A percentile compares a stretch with the other conserved stretches of the same genome.
phyloP scores from a whole-genome alignment of 2,113 vertebrate species.

The Aphelocoma coerulescens region DNA sequence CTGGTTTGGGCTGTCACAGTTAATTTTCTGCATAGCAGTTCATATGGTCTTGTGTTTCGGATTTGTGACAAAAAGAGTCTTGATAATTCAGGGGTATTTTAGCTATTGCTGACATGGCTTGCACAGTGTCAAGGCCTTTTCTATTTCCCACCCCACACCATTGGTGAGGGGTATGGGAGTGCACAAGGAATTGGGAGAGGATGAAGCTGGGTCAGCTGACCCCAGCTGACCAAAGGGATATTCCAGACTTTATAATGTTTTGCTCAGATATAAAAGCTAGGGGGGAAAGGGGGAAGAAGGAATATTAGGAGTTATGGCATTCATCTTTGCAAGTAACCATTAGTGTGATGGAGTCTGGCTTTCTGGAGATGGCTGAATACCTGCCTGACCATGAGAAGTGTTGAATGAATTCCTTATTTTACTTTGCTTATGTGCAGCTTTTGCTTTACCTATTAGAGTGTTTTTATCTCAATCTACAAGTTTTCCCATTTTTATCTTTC shows the following conservation, averaged over 20 bases:
- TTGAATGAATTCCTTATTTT: not conserved
- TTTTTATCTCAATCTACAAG: not conserved
- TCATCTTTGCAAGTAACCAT: not conserved
- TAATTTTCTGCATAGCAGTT: not conserved
- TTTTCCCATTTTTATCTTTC: not conserved
- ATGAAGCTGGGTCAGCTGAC: not conserved
- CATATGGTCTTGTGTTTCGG: not conserved
- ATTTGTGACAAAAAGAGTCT: not conserved
- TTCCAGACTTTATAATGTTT: rapidly evolving
- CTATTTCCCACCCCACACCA: rapidly evolving
- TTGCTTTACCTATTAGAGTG: not conserved
- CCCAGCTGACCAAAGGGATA: not conserved
- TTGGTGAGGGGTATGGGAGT: not conserved
- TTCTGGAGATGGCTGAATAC: not conserved
- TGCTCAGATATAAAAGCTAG: not conserved
- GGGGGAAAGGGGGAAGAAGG: not conserved
- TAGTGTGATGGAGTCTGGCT: rapidly evolving
- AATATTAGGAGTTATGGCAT: not conserved
- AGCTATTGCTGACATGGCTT: not conserved
- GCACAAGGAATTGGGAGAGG: not conserved
- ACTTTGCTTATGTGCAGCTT: not conserved
- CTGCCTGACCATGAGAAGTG: not conserved
- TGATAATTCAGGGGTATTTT: not conserved
- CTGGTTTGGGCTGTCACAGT: not conserved
- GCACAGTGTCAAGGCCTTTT: not conserved